Base-by-base conservation (phyloP, 2,797 vertebrate genomes). In the Cirrhinus mrigala region DNA sequence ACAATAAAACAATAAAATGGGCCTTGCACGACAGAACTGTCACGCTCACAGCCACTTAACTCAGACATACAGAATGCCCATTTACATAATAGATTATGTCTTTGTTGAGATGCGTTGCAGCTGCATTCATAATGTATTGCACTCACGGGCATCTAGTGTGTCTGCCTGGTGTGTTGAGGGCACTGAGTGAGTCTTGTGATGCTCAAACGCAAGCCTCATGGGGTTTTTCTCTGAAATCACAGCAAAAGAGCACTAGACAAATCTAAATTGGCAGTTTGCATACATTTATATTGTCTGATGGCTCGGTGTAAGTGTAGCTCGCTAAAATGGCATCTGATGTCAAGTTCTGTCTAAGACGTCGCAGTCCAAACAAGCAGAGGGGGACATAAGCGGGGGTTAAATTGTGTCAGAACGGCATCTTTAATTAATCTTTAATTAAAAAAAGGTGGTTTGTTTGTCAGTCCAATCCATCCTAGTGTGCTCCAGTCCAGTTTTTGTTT, bases 61-160 rank as follows among this genome's bases (percentile, higher is more conserved):
- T 82, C 69, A 85, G 84, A 86, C 75, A 62, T 88, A 85, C 84
- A 75, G 68, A 88, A 88, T 86, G 69, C 60, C 27, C 84, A 88
- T 86, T 88, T 88, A 83, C 87, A 88, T 88, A 88, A 88, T 86
- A 88, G 87, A 88, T 88, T 85, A 85, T 74, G 84, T 81, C 84
- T 85, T 86, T 88, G 87, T 88, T 86, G 87, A 88, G 68, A 66
- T 76, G 80, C 69, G 62, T 76, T 83, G 87, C 84, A 82, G 84
- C 73, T 83, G 75, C 66, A 83, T 88, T 83, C 87, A 88, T 86
- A 83, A 86, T 88, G 84, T 68, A 86, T 86, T 79, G 80, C 81
- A 69, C 76, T 88, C 60, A 79, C 52, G 52, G 83, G 77, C 83
- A 74, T 79, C 74, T 74, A 79, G 84, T 79, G 79, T 78, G 68